A percentile compares a stretch with the other conserved stretches of the same genome.
Evolutionary conservation across 2,888 invertebrate species (phyloP).

Genomic region (Opisthograptis luteolata): DNA sequence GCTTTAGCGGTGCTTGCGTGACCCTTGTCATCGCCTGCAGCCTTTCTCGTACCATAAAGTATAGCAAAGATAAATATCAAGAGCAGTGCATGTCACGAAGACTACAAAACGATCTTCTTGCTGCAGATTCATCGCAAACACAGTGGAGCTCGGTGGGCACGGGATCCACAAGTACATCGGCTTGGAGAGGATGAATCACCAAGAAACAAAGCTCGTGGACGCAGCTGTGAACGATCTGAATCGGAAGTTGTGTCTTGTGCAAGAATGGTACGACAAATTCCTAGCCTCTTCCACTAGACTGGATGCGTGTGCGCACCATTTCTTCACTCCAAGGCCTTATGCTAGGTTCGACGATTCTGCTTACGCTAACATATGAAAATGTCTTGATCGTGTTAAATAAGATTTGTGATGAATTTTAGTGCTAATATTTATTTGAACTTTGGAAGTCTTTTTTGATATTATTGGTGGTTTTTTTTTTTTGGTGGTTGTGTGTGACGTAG

Average conservation of each 20-base stretch:
- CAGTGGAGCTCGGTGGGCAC: conserved; percentile 71
- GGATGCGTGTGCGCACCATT: conserved; percentile 53
- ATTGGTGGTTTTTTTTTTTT: not conserved
- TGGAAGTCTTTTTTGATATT: not conserved
- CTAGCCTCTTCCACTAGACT: conserved; percentile 50
- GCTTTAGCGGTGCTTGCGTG: not conserved
- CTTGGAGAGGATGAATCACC: conserved; percentile 71
- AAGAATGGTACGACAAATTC: conserved; percentile 64
- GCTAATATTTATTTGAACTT: conserved; percentile 10
- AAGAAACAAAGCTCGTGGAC: conserved; percentile 68
- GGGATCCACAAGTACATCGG: conserved; percentile 78
- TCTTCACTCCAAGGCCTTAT: conserved; percentile 51
- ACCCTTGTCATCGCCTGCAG: conserved; percentile 2
- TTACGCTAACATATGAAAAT: conserved; percentile 52
- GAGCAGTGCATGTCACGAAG: not conserved
- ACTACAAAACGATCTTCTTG: conserved; percentile 45
- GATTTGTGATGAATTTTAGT: not conserved
- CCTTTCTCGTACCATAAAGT: not conserved
- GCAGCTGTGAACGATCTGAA: conserved; percentile 62
- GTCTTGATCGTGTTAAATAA: conserved; percentile 3
- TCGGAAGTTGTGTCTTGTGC: conserved; percentile 46
- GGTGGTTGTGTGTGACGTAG: no score
- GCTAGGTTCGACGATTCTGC: conserved; percentile 66
- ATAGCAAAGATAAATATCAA: conserved; percentile 2
- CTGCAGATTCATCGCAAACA: conserved; percentile 71